A percentile compares a stretch with the other conserved stretches of the same genome.
phyloP scores from a whole-genome alignment of 1,140 invertebrate genomes.

The Physella acuta region DNA sequence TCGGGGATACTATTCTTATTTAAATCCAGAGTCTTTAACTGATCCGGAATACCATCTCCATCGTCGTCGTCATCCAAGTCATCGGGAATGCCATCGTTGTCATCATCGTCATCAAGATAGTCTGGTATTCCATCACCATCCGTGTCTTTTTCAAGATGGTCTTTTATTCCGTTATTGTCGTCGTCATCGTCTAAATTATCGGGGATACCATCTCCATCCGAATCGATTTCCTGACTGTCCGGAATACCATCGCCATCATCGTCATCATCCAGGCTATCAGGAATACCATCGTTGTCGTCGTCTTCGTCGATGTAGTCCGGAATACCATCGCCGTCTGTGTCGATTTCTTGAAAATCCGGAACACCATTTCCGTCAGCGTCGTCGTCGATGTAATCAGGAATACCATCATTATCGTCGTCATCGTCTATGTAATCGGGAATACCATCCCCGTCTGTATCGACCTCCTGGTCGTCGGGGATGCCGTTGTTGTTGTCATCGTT shows the following conservation, averaged over 20 bases:
- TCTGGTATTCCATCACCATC: conserved; percentile 48
- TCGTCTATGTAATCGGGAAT: conserved; percentile 49
- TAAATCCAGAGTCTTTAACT: conserved; percentile 39
- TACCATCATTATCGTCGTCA: conserved; percentile 50
- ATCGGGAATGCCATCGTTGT: conserved; percentile 48
- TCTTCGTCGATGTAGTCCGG: conserved; percentile 47
- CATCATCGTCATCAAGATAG: conserved; percentile 37
- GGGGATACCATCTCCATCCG: conserved; percentile 50
- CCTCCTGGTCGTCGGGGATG: conserved; percentile 46
- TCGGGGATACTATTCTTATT: conserved; percentile 38
- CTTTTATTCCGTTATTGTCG: conserved; percentile 52
- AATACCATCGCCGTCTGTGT: conserved; percentile 48
- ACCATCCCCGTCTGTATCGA: conserved; percentile 50
- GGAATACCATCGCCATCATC: conserved; percentile 48
- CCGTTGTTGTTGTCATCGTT: conserved; percentile 49
- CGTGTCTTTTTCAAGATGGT: conserved; percentile 40
- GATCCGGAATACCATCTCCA: conserved; percentile 55
- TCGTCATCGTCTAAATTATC: conserved; percentile 45
- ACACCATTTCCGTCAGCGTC: conserved; percentile 49
- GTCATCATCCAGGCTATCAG: conserved; percentile 38
- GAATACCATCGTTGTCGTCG: conserved; percentile 42
- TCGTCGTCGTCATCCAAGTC: conserved; percentile 44
- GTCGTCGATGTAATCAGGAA: conserved; percentile 41
- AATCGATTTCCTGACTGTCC: conserved; percentile 40
- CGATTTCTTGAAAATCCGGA: conserved; percentile 45